Percentiles rank a stretch among this genome's conserved stretches.
These are phyloP conservation scores for Ruditapes philippinarum DNA, from an alignment of 1,140 invertebrate genomes.

Conservation along the genomic window DNA sequence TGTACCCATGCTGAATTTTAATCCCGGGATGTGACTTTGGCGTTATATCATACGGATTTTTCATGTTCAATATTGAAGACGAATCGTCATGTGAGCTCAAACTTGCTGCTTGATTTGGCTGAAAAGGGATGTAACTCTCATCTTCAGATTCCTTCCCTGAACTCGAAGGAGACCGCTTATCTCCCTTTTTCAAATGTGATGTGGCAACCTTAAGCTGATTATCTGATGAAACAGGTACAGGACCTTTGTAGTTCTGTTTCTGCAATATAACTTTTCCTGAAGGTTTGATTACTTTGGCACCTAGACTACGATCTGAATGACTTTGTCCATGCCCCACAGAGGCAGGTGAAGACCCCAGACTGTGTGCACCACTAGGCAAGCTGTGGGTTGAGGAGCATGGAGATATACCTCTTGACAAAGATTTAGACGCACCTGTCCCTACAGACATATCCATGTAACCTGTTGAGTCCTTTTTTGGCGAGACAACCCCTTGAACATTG, in stretches of 20 bases:
- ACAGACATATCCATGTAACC: slow-evolving; percentile 81
- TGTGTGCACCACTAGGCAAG: slow-evolving; percentile 63
- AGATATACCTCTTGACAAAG: slow-evolving; percentile 25
- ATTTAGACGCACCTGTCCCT: slow-evolving; percentile 61
- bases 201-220: slow-evolving; percentile 55
- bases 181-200: slow-evolving; percentile 33
- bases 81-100: neutral
- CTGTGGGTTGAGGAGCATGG: slow-evolving; percentile 51
- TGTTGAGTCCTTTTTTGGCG: slow-evolving; percentile 54
- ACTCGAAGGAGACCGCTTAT: slow-evolving; percentile 64
- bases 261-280: slow-evolving; percentile 71
- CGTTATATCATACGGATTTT: neutral
- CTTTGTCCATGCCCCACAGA: slow-evolving; percentile 31
- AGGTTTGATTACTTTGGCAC: slow-evolving; percentile 69
- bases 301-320: slow-evolving; percentile 14
- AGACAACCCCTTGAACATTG: slow-evolving; percentile 20
- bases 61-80: neutral
- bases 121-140: slow-evolving; percentile 73
- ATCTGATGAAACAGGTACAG: slow-evolving; percentile 20
- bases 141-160: slow-evolving; percentile 77
- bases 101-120: slow-evolving; percentile 41
- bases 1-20: slow-evolving; percentile 60
- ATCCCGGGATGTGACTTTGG: slow-evolving; percentile 9
- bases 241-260: slow-evolving; percentile 54
- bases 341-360: slow-evolving; percentile 72